Percentiles rank a stretch among this genome's conserved stretches.
These are phyloP conservation scores for Ancistrus triradiatus DNA, from an alignment of 2,113 vertebrate species.

Conservation along the genomic window DNA sequence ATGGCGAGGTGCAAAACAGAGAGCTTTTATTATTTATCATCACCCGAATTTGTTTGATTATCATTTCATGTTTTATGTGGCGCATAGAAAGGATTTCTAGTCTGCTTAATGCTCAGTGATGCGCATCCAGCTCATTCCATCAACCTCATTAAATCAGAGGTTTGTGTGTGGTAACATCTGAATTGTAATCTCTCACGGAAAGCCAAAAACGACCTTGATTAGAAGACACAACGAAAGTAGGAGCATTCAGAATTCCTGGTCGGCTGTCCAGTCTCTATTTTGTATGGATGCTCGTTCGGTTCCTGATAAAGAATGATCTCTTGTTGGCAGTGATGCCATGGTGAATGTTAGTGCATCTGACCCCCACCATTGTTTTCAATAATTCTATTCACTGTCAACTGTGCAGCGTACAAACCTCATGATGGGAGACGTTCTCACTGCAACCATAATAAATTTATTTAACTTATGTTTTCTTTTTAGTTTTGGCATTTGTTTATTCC, in stretches of 20 bases:
- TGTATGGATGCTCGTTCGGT: neutral
- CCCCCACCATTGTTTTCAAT: too few relatives aligned
- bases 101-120: constrained; percentile 28
- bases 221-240: too few relatives aligned
- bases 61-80: constrained; percentile 39
- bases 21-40: constrained; percentile 46
- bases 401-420: too few relatives aligned
- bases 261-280: neutral
- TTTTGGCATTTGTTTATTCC: too few relatives aligned
- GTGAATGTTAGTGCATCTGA: too few relatives aligned
- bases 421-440: too few relatives aligned
- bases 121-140: constrained; percentile 9
- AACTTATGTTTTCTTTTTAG: too few relatives aligned
- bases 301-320: constrained; percentile 24
- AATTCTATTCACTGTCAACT: too few relatives aligned
- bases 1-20: constrained; percentile 40
- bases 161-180: neutral
- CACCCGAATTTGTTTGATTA: constrained; percentile 38
- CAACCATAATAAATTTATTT: too few relatives aligned
- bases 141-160: constrained; percentile 16
- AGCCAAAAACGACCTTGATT: too few relatives aligned
- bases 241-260: neutral
- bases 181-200: neutral
- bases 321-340: constrained; percentile 18
- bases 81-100: constrained; percentile 16